Conservation (phyloP, 2,888 invertebrate species). For the Molorchus minor region DNA sequence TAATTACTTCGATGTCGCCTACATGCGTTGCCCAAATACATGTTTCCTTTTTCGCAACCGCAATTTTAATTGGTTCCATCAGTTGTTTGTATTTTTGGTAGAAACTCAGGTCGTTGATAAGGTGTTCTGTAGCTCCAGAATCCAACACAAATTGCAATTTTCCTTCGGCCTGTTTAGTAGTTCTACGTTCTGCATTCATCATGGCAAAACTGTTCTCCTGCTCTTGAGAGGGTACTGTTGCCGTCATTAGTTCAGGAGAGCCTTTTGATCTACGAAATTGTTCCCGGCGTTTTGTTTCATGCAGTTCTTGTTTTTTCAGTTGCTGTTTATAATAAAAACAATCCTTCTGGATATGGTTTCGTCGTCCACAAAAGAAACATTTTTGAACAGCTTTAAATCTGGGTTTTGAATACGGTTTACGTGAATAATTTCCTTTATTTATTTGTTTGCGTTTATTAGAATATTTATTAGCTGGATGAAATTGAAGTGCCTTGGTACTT, state of each 20-base stretch:
- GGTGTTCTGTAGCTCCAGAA: constrained; percentile 38
- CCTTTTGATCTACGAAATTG: background rate
- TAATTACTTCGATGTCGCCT: constrained; percentile 3
- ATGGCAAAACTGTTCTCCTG: background rate
- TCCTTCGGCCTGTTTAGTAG: too few species aligned
- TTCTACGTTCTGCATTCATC: too few species aligned
- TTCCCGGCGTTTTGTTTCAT: background rate
- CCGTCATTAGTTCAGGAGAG: too few species aligned
- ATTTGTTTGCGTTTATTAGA: background rate
- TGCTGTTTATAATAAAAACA: constrained; percentile 45
- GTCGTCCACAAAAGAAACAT: constrained; percentile 51
- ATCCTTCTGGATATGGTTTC: constrained; percentile 49
- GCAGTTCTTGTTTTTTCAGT: constrained; percentile 31
- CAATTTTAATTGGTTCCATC: background rate
- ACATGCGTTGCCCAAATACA: background rate
- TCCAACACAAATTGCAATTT: constrained; percentile 42
- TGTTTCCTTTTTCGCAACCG: constrained; percentile 1
- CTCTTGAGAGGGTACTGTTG: background rate
- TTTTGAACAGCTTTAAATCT: constrained; percentile 29
- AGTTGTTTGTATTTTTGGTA: background rate
- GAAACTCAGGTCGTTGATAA: constrained; percentile 11
- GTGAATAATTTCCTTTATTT: constrained; percentile 3
- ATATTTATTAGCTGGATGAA: too few species aligned
- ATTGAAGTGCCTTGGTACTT: too few species aligned
- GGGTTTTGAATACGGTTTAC: constrained; percentile 10